Evolutionary conservation across 2,888 invertebrate species (phyloP).

Genomic region (Phengaris alcon): DNA sequence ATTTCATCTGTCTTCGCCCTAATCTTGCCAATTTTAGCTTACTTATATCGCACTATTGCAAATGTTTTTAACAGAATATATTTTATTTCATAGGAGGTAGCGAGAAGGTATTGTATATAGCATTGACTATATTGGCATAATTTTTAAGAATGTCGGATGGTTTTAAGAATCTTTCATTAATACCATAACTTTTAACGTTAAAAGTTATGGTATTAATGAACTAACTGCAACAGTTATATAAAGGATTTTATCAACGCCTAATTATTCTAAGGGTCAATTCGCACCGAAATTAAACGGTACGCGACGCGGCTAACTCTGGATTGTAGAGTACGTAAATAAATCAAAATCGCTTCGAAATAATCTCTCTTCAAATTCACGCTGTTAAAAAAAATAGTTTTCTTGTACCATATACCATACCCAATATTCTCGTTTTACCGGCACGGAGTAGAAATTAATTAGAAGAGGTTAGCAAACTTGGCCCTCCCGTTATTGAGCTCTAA

Average conservation of each 20-base stretch:
- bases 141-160: no score
- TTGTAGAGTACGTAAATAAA: no score
- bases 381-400: conserved; percentile 27
- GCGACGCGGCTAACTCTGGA: no score
- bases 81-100: conserved; percentile 38
- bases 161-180: no score
- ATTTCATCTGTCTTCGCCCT: conserved; percentile 53
- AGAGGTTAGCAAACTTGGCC: conserved; percentile 71
- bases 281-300: no score
- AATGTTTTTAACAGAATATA: conserved; percentile 52
- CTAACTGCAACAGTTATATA: no score
- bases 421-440: conserved; percentile 60
- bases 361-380: not conserved
- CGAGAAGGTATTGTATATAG: not conserved
- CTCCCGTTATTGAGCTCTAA: conserved; percentile 64
- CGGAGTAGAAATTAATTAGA: conserved; percentile 76
- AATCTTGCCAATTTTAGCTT: conserved; percentile 60
- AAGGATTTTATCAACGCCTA: no score
- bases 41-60: conserved; percentile 64
- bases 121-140: not conserved
- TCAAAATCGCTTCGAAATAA: no score
- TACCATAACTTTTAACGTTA: no score
- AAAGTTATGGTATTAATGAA: no score
- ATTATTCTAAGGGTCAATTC: no score
- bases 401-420: conserved; percentile 41